Conservation (phyloP, 2,888 invertebrate species). For the Eubasilissa splendida region DNA sequence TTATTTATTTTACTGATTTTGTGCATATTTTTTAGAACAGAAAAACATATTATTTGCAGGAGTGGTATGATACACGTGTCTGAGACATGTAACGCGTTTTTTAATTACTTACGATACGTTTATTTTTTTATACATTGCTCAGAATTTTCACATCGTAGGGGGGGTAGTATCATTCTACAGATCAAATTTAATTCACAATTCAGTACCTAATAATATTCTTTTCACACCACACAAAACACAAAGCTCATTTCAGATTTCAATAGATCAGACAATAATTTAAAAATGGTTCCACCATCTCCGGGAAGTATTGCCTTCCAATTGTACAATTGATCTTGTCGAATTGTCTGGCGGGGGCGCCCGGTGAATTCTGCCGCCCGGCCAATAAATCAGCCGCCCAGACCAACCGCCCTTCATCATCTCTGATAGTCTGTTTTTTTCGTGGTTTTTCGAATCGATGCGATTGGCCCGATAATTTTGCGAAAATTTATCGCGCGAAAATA, state of each 20-base stretch:
- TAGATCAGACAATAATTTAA: not conserved
- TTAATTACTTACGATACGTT: no score
- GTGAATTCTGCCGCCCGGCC: not conserved
- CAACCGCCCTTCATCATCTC: constrained; percentile 22
- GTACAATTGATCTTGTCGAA: constrained; percentile 29
- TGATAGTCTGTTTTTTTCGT: constrained; percentile 11
- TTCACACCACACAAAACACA: no score
- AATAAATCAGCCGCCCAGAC: constrained; percentile 27
- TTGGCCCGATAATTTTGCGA: not conserved
- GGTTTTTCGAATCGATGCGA: constrained; percentile 3
- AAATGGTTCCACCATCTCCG: constrained; percentile 13
- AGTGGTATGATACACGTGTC: no score
- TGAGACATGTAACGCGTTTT: no score
- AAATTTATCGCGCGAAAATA: constrained; percentile 1
- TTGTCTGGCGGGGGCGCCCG: not conserved
- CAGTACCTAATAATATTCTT: no score
- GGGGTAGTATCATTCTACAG: no score
- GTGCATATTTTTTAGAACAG: no score
- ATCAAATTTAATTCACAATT: no score
- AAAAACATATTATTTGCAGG: no score
- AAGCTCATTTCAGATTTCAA: not conserved
- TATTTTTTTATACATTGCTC: no score
- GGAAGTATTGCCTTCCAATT: constrained; percentile 30
- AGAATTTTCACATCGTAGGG: no score
- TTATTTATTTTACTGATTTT: no score